These are phyloP conservation scores for Rhynchomys soricoides DNA, from an alignment of 2,113 vertebrate species.

Conservation along the genomic window DNA sequence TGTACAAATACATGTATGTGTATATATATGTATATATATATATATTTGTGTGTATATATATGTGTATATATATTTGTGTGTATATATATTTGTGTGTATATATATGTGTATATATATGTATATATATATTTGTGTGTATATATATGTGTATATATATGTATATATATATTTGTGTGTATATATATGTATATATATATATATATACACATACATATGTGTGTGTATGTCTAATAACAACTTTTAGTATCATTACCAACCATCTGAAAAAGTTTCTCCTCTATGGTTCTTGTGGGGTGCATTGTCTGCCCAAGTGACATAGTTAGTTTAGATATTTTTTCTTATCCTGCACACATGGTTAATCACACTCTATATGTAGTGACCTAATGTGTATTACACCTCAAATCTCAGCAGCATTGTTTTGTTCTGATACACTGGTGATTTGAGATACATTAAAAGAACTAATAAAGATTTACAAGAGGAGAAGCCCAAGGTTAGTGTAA, in stretches of 20 bases:
- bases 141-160: not conserved
- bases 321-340: not conserved
- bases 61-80: not conserved
- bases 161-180: too few species aligned
- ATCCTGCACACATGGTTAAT: slow-evolving; percentile 71
- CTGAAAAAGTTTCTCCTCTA: not conserved
- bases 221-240: not conserved
- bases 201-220: accelerated
- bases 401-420: slow-evolving; percentile 57
- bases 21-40: too few species aligned
- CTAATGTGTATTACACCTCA: slow-evolving; percentile 70
- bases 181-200: not conserved
- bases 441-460: not conserved
- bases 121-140: too few species aligned
- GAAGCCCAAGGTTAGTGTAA: not conserved
- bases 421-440: slow-evolving; percentile 35
- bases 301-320: not conserved
- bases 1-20: not conserved
- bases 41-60: not conserved
- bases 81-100: accelerated
- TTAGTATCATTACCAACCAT: not conserved
- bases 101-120: too few species aligned
- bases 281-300: not conserved
- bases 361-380: slow-evolving; percentile 71
- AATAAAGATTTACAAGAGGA: not conserved